Evolutionary conservation across 2,113 vertebrate genomes (phyloP).

Genomic region (Entomyzon cyanotis): DNA sequence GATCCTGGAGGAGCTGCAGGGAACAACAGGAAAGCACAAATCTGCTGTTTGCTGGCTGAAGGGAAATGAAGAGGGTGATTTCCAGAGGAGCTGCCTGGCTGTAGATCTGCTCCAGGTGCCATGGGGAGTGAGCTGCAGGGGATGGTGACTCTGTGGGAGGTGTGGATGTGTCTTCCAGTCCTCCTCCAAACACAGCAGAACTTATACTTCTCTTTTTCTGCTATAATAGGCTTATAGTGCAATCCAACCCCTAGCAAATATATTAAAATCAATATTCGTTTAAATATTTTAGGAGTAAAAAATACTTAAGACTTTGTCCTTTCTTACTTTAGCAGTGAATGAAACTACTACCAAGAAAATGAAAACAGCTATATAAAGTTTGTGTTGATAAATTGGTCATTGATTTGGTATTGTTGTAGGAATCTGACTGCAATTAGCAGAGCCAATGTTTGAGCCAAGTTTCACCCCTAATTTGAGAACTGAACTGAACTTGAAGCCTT

Average conservation of each 20-base stretch:
- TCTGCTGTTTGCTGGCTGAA: background rate
- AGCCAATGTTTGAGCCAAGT: background rate
- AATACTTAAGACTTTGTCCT: background rate
- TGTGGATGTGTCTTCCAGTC: background rate
- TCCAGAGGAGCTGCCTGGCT: accelerated
- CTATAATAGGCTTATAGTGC: background rate
- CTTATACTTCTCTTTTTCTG: background rate
- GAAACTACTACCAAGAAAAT: background rate
- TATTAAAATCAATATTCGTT: background rate
- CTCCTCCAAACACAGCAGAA: background rate
- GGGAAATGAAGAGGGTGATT: background rate
- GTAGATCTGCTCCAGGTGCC: background rate
- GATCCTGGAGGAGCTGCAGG: background rate
- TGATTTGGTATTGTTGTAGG: background rate
- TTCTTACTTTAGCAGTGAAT: background rate
- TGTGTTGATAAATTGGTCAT: background rate
- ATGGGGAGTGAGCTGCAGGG: background rate
- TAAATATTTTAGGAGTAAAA: background rate
- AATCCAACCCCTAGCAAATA: background rate
- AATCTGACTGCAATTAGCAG: background rate
- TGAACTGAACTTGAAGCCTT: background rate
- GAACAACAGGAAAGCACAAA: background rate
- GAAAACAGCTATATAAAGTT: background rate
- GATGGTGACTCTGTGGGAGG: background rate
- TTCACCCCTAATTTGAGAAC: background rate